These are phyloP conservation scores for Conger conger DNA, from an alignment of 2,113 vertebrate genomes.

Conservation along the genomic window DNA sequence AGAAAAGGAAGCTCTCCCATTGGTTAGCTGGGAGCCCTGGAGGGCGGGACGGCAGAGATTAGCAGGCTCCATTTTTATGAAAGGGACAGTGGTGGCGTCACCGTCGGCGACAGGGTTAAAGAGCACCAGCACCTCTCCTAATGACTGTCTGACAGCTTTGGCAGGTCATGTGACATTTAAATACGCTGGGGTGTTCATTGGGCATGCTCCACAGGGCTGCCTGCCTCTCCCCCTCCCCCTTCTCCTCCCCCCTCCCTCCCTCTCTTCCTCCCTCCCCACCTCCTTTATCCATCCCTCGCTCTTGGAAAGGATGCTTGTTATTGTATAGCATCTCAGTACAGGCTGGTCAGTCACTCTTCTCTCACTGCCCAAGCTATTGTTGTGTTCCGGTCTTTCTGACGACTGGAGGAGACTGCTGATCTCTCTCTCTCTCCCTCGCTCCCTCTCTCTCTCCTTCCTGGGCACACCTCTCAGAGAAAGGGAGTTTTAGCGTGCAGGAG, in stretches of 20 bases:
- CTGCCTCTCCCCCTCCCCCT: slow-evolving; percentile 21
- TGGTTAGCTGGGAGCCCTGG: slow-evolving; percentile 28
- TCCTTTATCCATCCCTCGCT: slow-evolving; percentile 44
- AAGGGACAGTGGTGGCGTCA: slow-evolving; percentile 44
- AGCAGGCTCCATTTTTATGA: slow-evolving; percentile 34
- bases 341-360: slow-evolving; percentile 27
- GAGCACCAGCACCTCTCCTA: slow-evolving; percentile 28
- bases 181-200: slow-evolving; percentile 64
- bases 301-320: slow-evolving; percentile 51
- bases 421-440: background rate
- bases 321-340: slow-evolving; percentile 51
- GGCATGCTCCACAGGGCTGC: slow-evolving; percentile 52
- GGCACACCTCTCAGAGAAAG: background rate
- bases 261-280: background rate
- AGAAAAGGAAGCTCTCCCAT: slow-evolving; percentile 11
- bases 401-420: slow-evolving; percentile 12
- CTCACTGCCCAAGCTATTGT: slow-evolving; percentile 15
- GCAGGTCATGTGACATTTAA: slow-evolving; percentile 62
- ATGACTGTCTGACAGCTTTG: slow-evolving; percentile 45
- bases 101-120: slow-evolving; percentile 37
- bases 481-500: slow-evolving; percentile 9
- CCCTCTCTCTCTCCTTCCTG: background rate
- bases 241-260: background rate
- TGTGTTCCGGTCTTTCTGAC: slow-evolving; percentile 8
- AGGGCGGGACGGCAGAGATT: slow-evolving; percentile 34